Evolutionary conservation across 2,797 vertebrate species (phyloP).

Genomic region (Danio kyathit): DNA sequence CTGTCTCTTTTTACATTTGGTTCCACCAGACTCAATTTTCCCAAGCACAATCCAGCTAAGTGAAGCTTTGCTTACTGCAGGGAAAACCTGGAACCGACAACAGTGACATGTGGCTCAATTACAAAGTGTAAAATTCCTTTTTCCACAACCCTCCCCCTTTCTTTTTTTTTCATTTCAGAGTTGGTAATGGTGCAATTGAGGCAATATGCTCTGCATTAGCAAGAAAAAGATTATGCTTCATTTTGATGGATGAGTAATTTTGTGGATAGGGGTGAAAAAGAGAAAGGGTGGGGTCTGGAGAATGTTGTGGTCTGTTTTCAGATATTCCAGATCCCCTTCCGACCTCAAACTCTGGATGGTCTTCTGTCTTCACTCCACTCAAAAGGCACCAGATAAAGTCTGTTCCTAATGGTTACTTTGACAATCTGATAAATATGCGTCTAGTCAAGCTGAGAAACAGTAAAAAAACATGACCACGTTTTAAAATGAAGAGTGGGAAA

Average conservation of each 20-base stretch:
- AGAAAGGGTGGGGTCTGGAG: slow-evolving; percentile 42
- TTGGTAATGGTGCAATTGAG: slow-evolving; percentile 62
- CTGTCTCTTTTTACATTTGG: slow-evolving; percentile 38
- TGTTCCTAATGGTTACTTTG: slow-evolving; percentile 23
- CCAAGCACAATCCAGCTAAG: slow-evolving; percentile 67
- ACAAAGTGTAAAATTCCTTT: slow-evolving; percentile 60
- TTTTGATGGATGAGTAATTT: slow-evolving; percentile 61
- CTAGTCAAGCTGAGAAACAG: background rate
- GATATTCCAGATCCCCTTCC: slow-evolving; percentile 35
- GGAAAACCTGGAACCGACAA: slow-evolving; percentile 72
- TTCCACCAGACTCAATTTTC: slow-evolving; percentile 66
- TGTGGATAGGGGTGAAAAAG: slow-evolving; percentile 26
- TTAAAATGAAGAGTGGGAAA: background rate
- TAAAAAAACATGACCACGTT: background rate
- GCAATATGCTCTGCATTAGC: slow-evolving; percentile 77
- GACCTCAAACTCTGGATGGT: slow-evolving; percentile 43
- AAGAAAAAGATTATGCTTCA: slow-evolving; percentile 69
- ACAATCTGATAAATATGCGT: slow-evolving; percentile 14
- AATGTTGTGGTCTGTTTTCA: slow-evolving; percentile 46
- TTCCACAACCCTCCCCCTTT: slow-evolving; percentile 27
- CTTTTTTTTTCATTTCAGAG: slow-evolving; percentile 40
- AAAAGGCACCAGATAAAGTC: slow-evolving; percentile 38
- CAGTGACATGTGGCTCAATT: slow-evolving; percentile 68
- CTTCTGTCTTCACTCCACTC: slow-evolving; percentile 45
- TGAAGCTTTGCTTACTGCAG: slow-evolving; percentile 70